These are phyloP conservation scores for Onchidella celtica DNA, from an alignment of 2,888 invertebrate genomes.

Conservation along the genomic window DNA sequence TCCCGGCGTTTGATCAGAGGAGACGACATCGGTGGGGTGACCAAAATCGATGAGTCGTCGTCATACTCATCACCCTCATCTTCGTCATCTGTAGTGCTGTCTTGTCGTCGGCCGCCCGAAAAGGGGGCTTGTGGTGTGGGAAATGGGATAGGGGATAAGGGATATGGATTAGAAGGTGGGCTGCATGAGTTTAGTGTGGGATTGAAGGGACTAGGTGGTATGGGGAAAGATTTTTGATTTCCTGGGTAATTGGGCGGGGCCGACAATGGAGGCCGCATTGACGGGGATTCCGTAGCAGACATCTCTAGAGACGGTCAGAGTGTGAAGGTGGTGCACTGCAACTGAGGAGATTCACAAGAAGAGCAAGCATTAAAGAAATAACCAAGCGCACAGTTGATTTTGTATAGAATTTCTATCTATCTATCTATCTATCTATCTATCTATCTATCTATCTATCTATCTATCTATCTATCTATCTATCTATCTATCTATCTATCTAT, in stretches of 20 bases:
- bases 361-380: too few relatives aligned
- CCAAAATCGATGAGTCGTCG: conserved; percentile 51
- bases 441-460: conserved; percentile 19
- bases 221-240: not conserved
- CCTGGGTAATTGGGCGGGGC: conserved; percentile 4
- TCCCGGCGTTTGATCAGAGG: conserved; percentile 50
- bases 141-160: conserved; percentile 6
- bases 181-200: conserved; percentile 34
- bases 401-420: not conserved
- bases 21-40: conserved; percentile 55
- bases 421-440: conserved; percentile 5
- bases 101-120: conserved; percentile 24
- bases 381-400: too few relatives aligned
- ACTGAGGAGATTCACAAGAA: not conserved
- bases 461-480: conserved; percentile 6
- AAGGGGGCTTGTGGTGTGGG: not conserved
- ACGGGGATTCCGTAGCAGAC: conserved; percentile 18
- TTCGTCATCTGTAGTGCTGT: conserved; percentile 47
- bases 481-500: too few relatives aligned
- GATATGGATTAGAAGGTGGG: conserved; percentile 21
- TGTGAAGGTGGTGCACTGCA: not conserved
- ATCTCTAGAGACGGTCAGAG: not conserved
- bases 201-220: conserved; percentile 10
- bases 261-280: conserved; percentile 2
- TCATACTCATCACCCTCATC: conserved; percentile 51